Base-by-base conservation (phyloP, 2,888 invertebrate species). In the Pandemis heparana region DNA sequence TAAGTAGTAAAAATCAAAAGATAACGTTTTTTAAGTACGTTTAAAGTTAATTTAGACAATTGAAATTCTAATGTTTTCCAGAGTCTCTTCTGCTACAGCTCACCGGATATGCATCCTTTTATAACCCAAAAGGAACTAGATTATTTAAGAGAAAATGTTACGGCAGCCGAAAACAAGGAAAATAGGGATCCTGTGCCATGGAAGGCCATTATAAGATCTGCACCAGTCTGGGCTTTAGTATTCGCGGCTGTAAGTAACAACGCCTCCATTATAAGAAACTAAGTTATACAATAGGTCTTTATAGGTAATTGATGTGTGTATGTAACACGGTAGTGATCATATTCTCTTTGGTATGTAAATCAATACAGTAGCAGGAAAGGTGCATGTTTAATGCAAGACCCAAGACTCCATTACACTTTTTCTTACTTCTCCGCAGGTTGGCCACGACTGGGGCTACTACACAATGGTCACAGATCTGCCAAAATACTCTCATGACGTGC, bases 391-490 rank as follows among this genome's bases (percentile, higher is more conserved):
- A 32, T 32, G 23, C 23, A 1, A 23, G 2, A 23, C 23, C 23
- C 2, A 32, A 32, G 23, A 41, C 41, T 0, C 5, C 12, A 14
- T 5, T n/a, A n/a, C n/a, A n/a, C 51, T 9, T 2, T 51, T n/a
- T 48, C 5, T 12, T 18, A 18, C 23, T 23, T 56, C 32, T 63
- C 8, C 2, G 14, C 80, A 94, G 94, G 92, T 94, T 43, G 94
- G 94, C 7, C 94, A 94, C 79, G 94, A 96, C 82, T 97, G 96
- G 96, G 96, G 96, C 1, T 96, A 96, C 86, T 96, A 96, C 83
- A 96, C 96, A 32, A 96, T 97, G 95, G 95, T 96, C 43, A 96
- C 96, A n/a, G 96, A 96, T 81, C 90, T 97, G 14, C 96, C 97
- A 0, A 96, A 96, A 75, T 96, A 96, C 85, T 96, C 96, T 81